Percentiles rank a stretch among this genome's conserved stretches.
phyloP scores from a whole-genome alignment of 2,888 invertebrate species.

The Scrobipalpa costella region DNA sequence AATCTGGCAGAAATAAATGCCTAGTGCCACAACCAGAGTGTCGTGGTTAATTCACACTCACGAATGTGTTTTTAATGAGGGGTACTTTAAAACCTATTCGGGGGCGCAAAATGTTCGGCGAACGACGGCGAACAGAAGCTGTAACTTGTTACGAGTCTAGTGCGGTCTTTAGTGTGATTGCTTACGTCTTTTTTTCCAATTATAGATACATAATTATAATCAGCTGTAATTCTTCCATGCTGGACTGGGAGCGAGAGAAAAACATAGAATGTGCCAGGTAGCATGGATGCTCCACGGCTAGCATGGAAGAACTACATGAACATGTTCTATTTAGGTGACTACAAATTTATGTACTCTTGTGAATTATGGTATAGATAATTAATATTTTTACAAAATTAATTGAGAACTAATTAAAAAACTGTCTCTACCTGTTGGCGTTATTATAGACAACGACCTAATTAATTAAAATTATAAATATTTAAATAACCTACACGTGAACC shows the following conservation, averaged over 20 bases:
- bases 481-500: too few relatives aligned
- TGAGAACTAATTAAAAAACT: not conserved
- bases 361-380: too few relatives aligned
- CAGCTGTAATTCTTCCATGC: not conserved
- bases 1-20: not conserved
- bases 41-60: conserved; percentile 15
- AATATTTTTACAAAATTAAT: too few relatives aligned
- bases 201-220: not conserved
- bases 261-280: too few relatives aligned
- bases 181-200: not conserved
- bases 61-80: conserved; percentile 28
- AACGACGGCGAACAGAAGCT: not conserved
- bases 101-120: conserved; percentile 18
- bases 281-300: too few relatives aligned
- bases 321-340: too few relatives aligned
- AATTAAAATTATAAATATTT: too few relatives aligned
- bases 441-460: not conserved
- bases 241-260: too few relatives aligned
- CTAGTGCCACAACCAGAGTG: conserved; percentile 7
- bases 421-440: not conserved
- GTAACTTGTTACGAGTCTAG: conserved; percentile 3
- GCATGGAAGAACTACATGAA: too few relatives aligned
- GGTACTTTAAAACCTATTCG: conserved; percentile 24
- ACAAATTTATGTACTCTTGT: too few relatives aligned
- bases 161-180: not conserved